phyloP scores from a whole-genome alignment of 2,797 vertebrate genomes.

The Novumbra hubbsi region DNA sequence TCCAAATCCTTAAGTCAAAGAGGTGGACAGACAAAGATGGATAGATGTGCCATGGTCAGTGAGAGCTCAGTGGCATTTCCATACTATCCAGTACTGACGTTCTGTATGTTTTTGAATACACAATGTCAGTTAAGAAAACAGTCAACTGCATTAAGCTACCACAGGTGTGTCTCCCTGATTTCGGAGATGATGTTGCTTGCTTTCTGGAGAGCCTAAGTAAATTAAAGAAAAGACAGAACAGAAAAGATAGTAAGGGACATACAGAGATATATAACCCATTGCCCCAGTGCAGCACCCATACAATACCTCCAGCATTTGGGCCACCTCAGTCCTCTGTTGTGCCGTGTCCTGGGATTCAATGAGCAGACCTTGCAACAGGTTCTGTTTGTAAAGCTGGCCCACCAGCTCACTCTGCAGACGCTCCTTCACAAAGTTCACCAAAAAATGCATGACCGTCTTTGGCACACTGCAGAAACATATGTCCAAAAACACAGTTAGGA shows the following conservation, averaged over 20 bases:
- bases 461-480: conserved; percentile 70
- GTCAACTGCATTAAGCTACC: conserved; percentile 67
- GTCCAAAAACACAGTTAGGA: conserved; percentile 7
- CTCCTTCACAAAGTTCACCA: conserved; percentile 84
- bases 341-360: conserved; percentile 83
- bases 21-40: not conserved
- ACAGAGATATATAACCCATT: conserved; percentile 10
- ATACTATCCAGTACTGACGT: conserved; percentile 15
- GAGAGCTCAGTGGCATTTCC: conserved; percentile 40
- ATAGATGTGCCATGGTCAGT: conserved; percentile 51
- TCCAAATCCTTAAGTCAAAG: not conserved
- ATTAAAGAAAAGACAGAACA: conserved; percentile 4
- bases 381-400: conserved; percentile 80
- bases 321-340: conserved; percentile 78
- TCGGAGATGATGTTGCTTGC: conserved; percentile 83
- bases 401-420: conserved; percentile 85
- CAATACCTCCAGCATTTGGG: conserved; percentile 79
- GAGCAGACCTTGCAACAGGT: conserved; percentile 76
- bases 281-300: conserved; percentile 32
- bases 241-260: not conserved
- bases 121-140: conserved; percentile 59
- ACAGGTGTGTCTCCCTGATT: conserved; percentile 84
- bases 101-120: too few relatives aligned
- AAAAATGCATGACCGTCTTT: conserved; percentile 85
- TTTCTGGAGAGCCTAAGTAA: conserved; percentile 76